phyloP scores from a whole-genome alignment of 2,113 vertebrate genomes.

The Peromyscus californicus region DNA sequence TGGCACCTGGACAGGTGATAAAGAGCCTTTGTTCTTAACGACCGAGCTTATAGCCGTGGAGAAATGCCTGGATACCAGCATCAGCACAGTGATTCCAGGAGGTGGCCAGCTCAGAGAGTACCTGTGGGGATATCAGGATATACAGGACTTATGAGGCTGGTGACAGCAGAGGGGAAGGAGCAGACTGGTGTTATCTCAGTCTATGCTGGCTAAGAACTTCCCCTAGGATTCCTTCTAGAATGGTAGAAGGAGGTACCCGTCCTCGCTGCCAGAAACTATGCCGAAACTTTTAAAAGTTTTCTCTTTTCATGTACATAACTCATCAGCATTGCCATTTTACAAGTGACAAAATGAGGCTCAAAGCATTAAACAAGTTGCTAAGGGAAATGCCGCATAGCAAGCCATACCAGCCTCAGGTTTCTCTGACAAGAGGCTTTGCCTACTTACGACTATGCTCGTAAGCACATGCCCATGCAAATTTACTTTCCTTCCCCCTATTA shows the following conservation, averaged over 20 bases:
- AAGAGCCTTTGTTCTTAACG: conserved; percentile 18
- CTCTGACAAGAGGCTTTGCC: neutral
- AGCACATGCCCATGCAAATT: neutral
- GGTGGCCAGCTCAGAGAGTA: neutral
- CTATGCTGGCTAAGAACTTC: neutral
- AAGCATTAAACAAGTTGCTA: neutral
- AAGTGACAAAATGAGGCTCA: neutral
- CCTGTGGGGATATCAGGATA: neutral
- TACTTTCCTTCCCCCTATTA: conserved; percentile 10
- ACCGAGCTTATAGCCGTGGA: neutral
- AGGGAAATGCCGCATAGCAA: neutral
- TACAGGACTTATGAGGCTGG: no score
- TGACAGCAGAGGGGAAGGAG: neutral
- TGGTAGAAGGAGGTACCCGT: neutral
- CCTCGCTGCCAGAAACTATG: neutral
- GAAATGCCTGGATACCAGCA: neutral
- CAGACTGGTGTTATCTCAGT: neutral
- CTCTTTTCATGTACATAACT: neutral
- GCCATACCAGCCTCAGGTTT: neutral
- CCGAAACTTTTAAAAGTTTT: neutral
- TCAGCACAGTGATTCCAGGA: neutral
- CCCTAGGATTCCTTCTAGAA: neutral
- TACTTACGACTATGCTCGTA: neutral
- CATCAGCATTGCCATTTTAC: neutral
- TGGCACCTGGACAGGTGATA: neutral